These are phyloP conservation scores for Larimichthys crocea DNA, from an alignment of 2,113 vertebrate genomes.

Conservation along the genomic window DNA sequence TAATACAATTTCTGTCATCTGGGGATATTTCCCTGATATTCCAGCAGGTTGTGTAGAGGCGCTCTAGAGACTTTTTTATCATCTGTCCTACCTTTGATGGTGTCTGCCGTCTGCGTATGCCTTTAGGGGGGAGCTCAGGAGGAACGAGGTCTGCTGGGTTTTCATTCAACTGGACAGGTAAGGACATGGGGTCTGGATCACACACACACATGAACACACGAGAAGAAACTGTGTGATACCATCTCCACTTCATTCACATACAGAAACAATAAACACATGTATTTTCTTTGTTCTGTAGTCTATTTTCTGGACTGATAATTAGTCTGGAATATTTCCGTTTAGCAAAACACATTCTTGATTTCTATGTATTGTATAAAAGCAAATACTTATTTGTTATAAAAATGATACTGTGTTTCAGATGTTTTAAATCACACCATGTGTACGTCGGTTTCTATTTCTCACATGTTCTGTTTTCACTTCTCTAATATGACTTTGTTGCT, in stretches of 20 bases:
- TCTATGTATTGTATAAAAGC: background rate
- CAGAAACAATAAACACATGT: background rate
- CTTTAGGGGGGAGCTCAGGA: slow-evolving; percentile 89
- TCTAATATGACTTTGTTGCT: no score
- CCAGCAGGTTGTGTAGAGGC: background rate
- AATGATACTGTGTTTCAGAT: no score
- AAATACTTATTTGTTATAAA: background rate
- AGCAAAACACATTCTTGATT: background rate
- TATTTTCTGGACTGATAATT: background rate
- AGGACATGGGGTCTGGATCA: slow-evolving; percentile 83
- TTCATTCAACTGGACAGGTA: slow-evolving; percentile 50
- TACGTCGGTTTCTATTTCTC: no score
- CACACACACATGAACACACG: slow-evolving; percentile 29
- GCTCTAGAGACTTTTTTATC: background rate
- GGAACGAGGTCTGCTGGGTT: slow-evolving; percentile 67
- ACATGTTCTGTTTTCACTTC: no score
- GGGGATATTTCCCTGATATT: background rate
- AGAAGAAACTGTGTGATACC: background rate
- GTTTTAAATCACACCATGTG: no score
- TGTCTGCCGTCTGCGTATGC: slow-evolving; percentile 74
- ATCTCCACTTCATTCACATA: background rate
- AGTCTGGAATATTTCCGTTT: background rate
- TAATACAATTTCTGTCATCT: background rate
- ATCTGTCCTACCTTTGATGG: slow-evolving; percentile 41
- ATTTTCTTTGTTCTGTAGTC: background rate